These are phyloP conservation scores for Thinocorus orbignyianus DNA, from an alignment of 2,113 vertebrate species.

Conservation along the genomic window DNA sequence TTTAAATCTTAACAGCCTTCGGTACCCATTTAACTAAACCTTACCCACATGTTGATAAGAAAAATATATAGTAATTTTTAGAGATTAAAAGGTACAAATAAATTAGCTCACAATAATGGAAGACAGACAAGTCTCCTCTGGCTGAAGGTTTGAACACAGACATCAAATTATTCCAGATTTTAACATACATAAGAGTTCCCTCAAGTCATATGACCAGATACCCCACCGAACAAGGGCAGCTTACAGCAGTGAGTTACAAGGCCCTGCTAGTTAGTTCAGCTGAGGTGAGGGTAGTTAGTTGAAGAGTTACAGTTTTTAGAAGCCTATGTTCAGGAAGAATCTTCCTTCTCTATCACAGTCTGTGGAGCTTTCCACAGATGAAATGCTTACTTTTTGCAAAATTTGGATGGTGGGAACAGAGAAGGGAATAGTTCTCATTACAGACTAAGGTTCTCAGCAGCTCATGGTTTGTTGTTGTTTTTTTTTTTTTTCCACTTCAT, in stretches of 20 bases:
- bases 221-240: neutral
- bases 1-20: neutral
- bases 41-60: neutral
- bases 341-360: neutral
- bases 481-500: neutral
- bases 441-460: neutral
- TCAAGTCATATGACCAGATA: neutral
- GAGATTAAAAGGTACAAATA: neutral
- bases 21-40: neutral
- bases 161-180: too few relatives aligned
- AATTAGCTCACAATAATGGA: too few relatives aligned
- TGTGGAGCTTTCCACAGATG: neutral
- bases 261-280: neutral
- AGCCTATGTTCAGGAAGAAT: neutral
- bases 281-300: neutral
- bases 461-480: too few relatives aligned
- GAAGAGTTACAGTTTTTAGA: neutral
- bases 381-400: neutral
- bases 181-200: rapidly evolving
- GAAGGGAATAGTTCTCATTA: neutral
- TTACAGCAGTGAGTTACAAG: neutral
- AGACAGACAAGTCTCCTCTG: too few relatives aligned
- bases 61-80: neutral
- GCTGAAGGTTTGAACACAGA: too few relatives aligned
- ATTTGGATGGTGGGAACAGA: neutral